These are phyloP conservation scores for Conus betulinus DNA, from an alignment of 1,140 invertebrate species.

Conservation along the genomic window DNA sequence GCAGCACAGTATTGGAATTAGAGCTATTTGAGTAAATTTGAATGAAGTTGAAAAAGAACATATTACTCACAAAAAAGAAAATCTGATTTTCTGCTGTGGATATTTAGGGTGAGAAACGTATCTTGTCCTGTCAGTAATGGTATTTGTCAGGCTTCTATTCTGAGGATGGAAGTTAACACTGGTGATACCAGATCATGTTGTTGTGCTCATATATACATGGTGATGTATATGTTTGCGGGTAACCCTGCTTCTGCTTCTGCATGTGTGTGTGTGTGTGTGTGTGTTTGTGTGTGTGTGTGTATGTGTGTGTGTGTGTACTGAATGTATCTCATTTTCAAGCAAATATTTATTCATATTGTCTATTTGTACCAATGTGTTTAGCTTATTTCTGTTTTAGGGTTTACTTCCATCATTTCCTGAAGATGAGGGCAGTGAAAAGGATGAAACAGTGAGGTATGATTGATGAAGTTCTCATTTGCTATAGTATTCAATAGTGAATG, in stretches of 20 bases:
- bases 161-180: no score
- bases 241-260: neutral
- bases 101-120: no score
- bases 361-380: neutral
- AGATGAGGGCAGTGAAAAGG: conserved; percentile 82
- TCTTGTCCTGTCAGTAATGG: no score
- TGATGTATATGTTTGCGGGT: neutral
- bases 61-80: neutral
- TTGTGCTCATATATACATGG: neutral
- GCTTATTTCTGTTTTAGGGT: conserved; percentile 70
- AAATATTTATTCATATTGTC: no score
- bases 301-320: no score
- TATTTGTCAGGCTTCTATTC: no score
- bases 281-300: no score
- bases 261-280: neutral
- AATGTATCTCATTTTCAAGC: no score
- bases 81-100: no score
- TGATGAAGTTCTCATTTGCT: conserved; percentile 13
- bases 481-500: no score
- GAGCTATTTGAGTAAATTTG: neutral
- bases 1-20: no score
- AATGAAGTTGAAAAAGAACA: neutral
- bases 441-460: conserved; percentile 79
- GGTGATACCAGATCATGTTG: no score
- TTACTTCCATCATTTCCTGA: conserved; percentile 83